Evolutionary conservation across 2,113 vertebrate species (phyloP), one percentile per base, ranked within the genome.

Genomic region (Aphyosemion australe): DNA sequence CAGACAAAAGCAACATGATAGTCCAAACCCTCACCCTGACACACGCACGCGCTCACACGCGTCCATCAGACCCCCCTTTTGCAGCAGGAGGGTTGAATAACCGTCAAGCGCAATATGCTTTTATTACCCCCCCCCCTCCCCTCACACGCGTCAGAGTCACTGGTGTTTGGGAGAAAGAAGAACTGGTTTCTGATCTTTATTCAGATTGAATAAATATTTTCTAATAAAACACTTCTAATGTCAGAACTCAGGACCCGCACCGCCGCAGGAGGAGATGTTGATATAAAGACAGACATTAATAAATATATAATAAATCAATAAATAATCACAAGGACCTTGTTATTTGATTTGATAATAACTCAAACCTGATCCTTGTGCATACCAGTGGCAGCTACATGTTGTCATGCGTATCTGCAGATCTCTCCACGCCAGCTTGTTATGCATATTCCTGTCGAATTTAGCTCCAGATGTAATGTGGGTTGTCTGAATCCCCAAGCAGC

Each of bases 81-180:
- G 49, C 49, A 48, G 15, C 64, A 67, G 64, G 69, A 68, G 51
- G 66, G 20, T 63, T 53, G 37, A 59, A 69, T 57, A 63, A 61
- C 59, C 45, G 47, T 70, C 4, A 41, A 18, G 34, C 34, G 9
- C 34, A 37, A 37, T 37, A 37, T 8, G 46, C 54, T 43, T 52
- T 52, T 19, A 61, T 65, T 78, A 66, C 13, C 51, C 77, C 57
- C 65, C 78, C 67, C 76, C 76, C 68, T 65, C 13, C 61, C 48
- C 76, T 4, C 74, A 78, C 90, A 91, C 87, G 85, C 88, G 88
- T 74, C 85, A 42, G 67, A 69, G 80, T 69, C 85, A 91, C 90
- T 4, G 78, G 74, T 32, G 64, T 54, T 52, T 48, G 21, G 1
- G 69, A 32, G 55, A 69, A 82, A 84, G 15, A 54, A 12, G 67